Evolutionary conservation across 2,888 invertebrate species (phyloP), one percentile per base, ranked within the genome.

Genomic region (Odontomyia ornata): DNA sequence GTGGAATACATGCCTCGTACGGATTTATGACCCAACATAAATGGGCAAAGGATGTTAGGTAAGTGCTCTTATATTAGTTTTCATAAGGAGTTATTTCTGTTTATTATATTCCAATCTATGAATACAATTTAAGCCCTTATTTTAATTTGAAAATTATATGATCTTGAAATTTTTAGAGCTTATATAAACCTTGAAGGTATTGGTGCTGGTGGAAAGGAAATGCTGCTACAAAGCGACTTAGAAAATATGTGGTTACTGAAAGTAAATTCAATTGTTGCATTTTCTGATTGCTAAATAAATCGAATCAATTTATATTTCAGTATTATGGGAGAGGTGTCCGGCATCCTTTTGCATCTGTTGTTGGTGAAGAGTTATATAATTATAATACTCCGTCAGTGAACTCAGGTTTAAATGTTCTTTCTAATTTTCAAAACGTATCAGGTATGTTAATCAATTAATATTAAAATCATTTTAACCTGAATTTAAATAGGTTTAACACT

Each of bases 131-230:
- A n/a, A n/a, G n/a, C n/a, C n/a, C n/a, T n/a, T n/a, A n/a, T n/a
- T n/a, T n/a, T n/a, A n/a, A n/a, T n/a, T n/a, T n/a, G n/a, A n/a
- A n/a, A n/a, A n/a, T n/a, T n/a, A n/a, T n/a, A n/a, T n/a, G n/a
- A 36, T 36, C 25, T 36, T 1, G 30, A 13, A 52, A 9, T n/a
- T 57, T 60, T 5, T 23, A 90, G 91, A 67, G 91, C 93, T 0
- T 93, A 98, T 78, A 90, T 98, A 75, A 98, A 98, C 86, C 86
- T 98, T 81, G 98, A 98, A 85, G 93, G 97, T 0, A 95, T 94
- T 72, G 98, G 98, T 0, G 93, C 93, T 83, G 98, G 97, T 36
- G 98, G 97, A 0, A 92, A 95, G 77, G 95, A 97, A 82, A 90
- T 94, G 76, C 88, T 98, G 7, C 98, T 98, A 83, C 98, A 98